Base-by-base conservation (phyloP, 2,888 invertebrate genomes). In the Vanessa cardui region DNA sequence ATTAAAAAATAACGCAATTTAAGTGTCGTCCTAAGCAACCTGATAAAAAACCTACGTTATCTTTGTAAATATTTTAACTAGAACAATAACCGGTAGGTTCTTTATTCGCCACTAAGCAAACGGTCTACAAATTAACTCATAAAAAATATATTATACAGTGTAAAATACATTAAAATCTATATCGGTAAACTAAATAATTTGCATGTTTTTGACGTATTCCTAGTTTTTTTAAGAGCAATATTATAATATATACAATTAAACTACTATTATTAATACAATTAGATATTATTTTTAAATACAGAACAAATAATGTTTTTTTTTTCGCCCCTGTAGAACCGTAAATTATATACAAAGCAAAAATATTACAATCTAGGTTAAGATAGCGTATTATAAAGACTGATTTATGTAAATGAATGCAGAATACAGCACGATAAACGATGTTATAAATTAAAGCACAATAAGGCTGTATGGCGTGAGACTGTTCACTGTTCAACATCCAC, bases 401-500 rank as follows among this genome's bases (percentile, higher is more conserved):
- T 39, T 39, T 12, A 39, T 39, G 39, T 58, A 54, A 52, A 62
- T 50, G 26, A 49, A 62, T 64, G 62, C 50, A 59, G 60, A 62
- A 52, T 62, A 12, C 58, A 64, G 45, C 59, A 45, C 64, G 16
- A 46, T 60, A n/a, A 39, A 49, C 21, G 54, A 58, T 64, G 60
- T 64, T 46, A 70, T 52, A 69, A 68, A 76, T 76, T 78, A 76
- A 76, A 76, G 56, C 56, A 56, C 56, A 56, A 56, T 18, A 75
- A 83, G 84, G 84, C 83, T 85, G 80, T 80, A 81, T 82, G 83
- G 82, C 80, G 83, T 81, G 85, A 84, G 83, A 80, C 79, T 80
- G 78, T 73, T 68, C 61, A 66, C 68, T 76, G 60, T 76, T 73
- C 65, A 89, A 86, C 86, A 83, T 84, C 83, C 82, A 81, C 77